Evolutionary conservation across 2,113 vertebrate species (phyloP), one percentile per base, ranked within the genome.

Genomic region (Glaucomys volans): DNA sequence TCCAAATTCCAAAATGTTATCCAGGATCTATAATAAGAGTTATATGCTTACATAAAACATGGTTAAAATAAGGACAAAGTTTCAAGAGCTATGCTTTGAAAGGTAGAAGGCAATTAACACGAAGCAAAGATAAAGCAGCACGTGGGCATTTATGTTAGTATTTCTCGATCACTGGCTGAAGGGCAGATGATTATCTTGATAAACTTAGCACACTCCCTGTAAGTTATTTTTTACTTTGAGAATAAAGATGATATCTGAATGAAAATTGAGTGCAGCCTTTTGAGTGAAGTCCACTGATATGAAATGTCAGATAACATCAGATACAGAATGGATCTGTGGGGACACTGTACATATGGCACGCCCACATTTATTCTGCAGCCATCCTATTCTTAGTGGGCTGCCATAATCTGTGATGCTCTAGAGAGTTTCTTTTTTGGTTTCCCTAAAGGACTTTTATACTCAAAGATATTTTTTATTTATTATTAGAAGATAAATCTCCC

Each of bases 51-150:
- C 40, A 13, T 44, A 57, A 66, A 80, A 40, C 59, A 42, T 91
- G 57, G 57, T 92, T 87, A 96, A 80, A 71, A 77, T 62, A 84
- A 92, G 87, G 59, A 69, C 71, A 94, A 67, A 76, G 42, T 92
- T 75, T 84, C 50, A 79, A 67, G 90, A 72, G 72, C 35, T 28
- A 13, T 40, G 10, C 50, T 90, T 52, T 66, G 14, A 42, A 77
- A 92, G 76, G 75, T 66, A 91, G 67, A 75, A 71, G 50, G 14
- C 85, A 67, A 90, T 87, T 87, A 95, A 72, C 30, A 50, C 2
- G 32, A 95, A 72, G 67, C 54, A 81, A 90, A 95, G 80, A 74
- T 52, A 66, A 10, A 24, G 16, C 32, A 13, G 35, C 40, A 84
- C 50, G 28, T 54, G 50, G 4, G 5, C 18, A 4, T 66, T 89